Evolutionary conservation across 2,797 vertebrate species (phyloP).

Genomic region (Chaenodraco wilsoni): DNA sequence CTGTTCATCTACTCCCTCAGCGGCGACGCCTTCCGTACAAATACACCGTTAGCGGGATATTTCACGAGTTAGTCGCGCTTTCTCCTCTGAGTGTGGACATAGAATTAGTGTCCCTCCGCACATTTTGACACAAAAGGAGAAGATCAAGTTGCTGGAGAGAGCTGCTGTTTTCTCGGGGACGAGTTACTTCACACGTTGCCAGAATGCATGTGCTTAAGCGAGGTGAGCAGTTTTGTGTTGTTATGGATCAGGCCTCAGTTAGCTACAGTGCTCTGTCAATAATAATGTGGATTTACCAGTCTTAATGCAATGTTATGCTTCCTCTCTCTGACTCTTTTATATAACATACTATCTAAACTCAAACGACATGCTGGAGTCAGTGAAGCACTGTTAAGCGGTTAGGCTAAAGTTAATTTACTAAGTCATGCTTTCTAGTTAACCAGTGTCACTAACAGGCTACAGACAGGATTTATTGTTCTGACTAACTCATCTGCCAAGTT

Average conservation of each 20-base stretch:
- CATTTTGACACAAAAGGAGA: neutral
- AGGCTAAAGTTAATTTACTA: neutral
- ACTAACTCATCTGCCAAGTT: neutral
- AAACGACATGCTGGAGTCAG: rapidly evolving
- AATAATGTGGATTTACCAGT: rapidly evolving
- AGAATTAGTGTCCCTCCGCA: rapidly evolving
- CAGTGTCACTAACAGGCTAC: neutral
- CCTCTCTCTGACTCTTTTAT: no score
- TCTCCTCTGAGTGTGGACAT: rapidly evolving
- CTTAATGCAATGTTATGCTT: neutral
- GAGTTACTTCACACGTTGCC: neutral
- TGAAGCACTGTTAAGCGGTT: no score
- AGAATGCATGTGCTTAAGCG: slow-evolving; percentile 94
- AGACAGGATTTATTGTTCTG: neutral
- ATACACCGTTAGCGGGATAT: slow-evolving; percentile 55
- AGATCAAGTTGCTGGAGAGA: neutral
- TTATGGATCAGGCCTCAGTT: neutral
- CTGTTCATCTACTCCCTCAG: rapidly evolving
- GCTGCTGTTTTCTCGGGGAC: slow-evolving; percentile 19
- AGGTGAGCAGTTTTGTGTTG: slow-evolving; percentile 77
- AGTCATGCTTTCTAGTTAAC: neutral
- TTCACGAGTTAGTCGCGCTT: slow-evolving; percentile 42
- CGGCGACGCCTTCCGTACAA: slow-evolving; percentile 38
- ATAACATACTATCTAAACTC: neutral
- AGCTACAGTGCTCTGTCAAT: neutral